Conservation (phyloP, 1,140 invertebrate species). For the Acyrthosiphon pisum region DNA sequence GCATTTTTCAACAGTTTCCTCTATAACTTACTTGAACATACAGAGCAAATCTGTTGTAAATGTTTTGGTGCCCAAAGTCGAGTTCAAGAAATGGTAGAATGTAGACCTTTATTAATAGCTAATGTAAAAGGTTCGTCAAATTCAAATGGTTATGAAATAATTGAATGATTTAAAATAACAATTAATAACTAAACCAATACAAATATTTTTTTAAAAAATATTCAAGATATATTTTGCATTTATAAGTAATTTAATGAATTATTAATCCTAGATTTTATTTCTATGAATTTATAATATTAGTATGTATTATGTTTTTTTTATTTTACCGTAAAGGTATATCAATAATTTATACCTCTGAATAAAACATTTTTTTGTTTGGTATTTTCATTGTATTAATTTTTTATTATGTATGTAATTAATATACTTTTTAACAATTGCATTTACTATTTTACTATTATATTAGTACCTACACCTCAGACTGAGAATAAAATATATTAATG, state of each 20-base stretch:
- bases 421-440: background rate
- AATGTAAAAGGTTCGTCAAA: conserved; percentile 49
- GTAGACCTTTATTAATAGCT: conserved; percentile 39
- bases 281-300: background rate
- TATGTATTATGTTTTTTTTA: background rate
- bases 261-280: background rate
- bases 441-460: background rate
- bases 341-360: background rate
- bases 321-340: background rate
- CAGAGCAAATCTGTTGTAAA: conserved; percentile 38
- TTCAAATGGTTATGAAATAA: conserved; percentile 53
- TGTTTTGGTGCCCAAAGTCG: background rate
- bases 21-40: conserved; percentile 67
- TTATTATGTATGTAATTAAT: background rate
- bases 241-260: conserved; percentile 1
- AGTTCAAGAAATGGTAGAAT: conserved; percentile 32
- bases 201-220: background rate
- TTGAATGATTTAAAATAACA: conserved; percentile 15
- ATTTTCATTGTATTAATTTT: background rate
- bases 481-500: background rate
- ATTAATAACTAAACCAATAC: conserved; percentile 7
- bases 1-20: conserved; percentile 80
- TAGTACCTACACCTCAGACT: conserved; percentile 1
- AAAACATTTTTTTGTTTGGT: background rate
- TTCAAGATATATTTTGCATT: background rate